phyloP scores from a whole-genome alignment of 2,797 vertebrate genomes.

The Poeciliopsis presidionis region DNA sequence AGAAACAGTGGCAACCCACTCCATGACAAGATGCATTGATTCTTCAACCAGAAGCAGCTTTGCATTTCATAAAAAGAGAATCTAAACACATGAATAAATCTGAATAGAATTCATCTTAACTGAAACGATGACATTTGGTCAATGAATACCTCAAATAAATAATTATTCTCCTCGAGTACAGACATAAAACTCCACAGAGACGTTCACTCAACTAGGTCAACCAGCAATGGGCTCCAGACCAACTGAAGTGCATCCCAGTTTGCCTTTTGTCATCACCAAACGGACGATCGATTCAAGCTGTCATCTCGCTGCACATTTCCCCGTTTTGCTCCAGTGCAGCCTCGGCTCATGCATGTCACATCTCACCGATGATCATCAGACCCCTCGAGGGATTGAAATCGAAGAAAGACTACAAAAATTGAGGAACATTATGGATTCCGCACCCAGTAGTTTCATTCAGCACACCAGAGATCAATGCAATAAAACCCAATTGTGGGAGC shows the following conservation, averaged over 20 bases:
- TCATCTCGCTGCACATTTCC: constrained; percentile 36
- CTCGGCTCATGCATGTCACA: constrained; percentile 37
- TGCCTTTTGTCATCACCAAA: constrained; percentile 11
- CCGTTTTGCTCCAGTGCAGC: constrained; percentile 21
- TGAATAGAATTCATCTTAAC: background rate
- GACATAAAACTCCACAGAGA: constrained; percentile 5
- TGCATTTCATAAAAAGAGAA: background rate
- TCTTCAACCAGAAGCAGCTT: background rate
- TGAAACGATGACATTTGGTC: background rate
- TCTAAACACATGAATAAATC: background rate
- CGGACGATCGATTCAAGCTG: constrained; percentile 36
- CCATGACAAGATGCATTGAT: too few species aligned
- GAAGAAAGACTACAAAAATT: constrained; percentile 21
- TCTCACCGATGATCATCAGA: constrained; percentile 40
- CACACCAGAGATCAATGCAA: constrained; percentile 24
- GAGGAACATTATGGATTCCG: constrained; percentile 31
- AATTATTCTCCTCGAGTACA: background rate
- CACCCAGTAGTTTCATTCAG: constrained; percentile 35
- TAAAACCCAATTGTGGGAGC: constrained; percentile 1
- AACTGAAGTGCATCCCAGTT: constrained; percentile 17
- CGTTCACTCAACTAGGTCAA: constrained; percentile 10
- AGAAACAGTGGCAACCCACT: background rate
- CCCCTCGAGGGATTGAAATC: constrained; percentile 17
- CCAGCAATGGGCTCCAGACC: constrained; percentile 4
- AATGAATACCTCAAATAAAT: background rate